Evolutionary conservation across 37 sponge, comb jelly and placozoan species (phyloP).

Genomic region (Halichondria panicea): DNA sequence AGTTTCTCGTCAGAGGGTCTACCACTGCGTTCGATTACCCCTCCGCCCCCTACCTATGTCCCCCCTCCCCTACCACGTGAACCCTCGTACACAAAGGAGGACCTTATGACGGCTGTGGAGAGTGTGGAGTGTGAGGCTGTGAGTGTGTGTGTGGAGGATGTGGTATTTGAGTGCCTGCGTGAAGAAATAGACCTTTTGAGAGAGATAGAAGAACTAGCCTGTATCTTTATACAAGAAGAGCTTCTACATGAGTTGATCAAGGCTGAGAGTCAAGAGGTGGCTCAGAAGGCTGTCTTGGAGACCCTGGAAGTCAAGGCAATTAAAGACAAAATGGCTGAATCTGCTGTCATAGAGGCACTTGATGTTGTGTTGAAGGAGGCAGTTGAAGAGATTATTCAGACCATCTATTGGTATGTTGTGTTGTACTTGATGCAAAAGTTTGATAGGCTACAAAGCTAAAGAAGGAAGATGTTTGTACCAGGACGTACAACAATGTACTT

Average conservation of each 20-base stretch:
- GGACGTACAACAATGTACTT: no score
- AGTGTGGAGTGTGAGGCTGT: conserved; percentile 5
- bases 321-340: background rate
- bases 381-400: no score
- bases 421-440: no score
- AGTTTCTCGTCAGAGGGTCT: conserved; percentile 40
- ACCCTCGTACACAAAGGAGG: conserved; percentile 10
- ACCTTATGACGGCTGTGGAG: conserved; percentile 1
- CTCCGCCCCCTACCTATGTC: background rate
- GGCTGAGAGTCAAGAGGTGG: background rate
- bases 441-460: no score
- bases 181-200: background rate
- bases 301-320: background rate
- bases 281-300: conserved; percentile 18
- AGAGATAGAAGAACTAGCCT: background rate
- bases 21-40: background rate
- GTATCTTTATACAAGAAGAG: background rate
- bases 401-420: no score
- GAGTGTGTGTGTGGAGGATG: background rate
- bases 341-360: no score
- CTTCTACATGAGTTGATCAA: conserved; percentile 15
- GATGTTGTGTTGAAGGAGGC: no score
- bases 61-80: conserved; percentile 2
- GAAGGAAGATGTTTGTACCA: no score
- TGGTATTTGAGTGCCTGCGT: background rate